These are phyloP conservation scores for Dendroctonus ponderosae DNA, from an alignment of 1,140 invertebrate genomes.

Conservation along the genomic window DNA sequence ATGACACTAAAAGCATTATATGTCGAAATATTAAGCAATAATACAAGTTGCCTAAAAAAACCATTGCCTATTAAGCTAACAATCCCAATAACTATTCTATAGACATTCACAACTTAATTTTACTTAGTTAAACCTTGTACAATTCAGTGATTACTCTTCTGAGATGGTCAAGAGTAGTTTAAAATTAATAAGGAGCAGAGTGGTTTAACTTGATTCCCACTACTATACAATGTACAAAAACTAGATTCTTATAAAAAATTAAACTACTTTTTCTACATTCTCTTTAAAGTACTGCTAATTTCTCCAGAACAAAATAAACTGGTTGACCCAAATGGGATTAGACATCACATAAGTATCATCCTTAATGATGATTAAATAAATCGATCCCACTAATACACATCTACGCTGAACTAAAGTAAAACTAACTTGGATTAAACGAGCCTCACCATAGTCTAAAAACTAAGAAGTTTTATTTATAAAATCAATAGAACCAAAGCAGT, in stretches of 20 bases:
- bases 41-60: conserved; percentile 34
- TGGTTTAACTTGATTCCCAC: conserved; percentile 19
- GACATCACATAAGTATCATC: conserved; percentile 38
- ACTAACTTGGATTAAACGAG: conserved; percentile 37
- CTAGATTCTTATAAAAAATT: conserved; percentile 49
- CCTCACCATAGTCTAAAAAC: conserved; percentile 19
- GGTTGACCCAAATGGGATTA: conserved; percentile 8
- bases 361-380: conserved; percentile 30
- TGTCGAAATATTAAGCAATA: conserved; percentile 26
- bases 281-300: conserved; percentile 29
- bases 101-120: conserved; percentile 30
- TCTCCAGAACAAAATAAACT: conserved; percentile 1
- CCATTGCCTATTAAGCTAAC: conserved; percentile 31
- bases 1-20: conserved; percentile 38
- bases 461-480: conserved; percentile 2
- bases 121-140: conserved; percentile 17
- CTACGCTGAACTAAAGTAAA: conserved; percentile 27
- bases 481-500: background rate
- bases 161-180: no score
- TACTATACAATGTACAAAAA: conserved; percentile 52
- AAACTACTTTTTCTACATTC: conserved; percentile 34
- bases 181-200: conserved; percentile 4
- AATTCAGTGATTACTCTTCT: background rate
- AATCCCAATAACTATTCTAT: conserved; percentile 36
- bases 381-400: conserved; percentile 23